Conservation (phyloP, 2,888 invertebrate species). For the Trissoscelio sp. region DNA sequence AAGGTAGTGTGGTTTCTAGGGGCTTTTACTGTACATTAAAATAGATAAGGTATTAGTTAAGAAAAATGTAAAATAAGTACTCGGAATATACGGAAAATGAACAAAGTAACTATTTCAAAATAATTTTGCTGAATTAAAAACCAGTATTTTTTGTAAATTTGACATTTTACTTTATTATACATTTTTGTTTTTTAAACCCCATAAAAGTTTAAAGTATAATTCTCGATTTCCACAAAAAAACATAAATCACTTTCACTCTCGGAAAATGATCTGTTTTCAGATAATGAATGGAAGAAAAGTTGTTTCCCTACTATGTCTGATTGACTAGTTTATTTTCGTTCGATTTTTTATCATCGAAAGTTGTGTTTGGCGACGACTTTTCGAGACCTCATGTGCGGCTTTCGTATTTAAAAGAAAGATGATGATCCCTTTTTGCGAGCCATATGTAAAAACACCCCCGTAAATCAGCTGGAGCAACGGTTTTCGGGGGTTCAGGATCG, state of each 20-base stretch:
- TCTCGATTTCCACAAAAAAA: background rate
- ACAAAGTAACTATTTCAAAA: too few relatives aligned
- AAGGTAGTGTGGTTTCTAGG: constrained; percentile 36
- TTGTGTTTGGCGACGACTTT: background rate
- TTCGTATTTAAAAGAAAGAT: constrained; percentile 18
- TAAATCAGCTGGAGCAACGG: constrained; percentile 44
- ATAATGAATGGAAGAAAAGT: constrained; percentile 18
- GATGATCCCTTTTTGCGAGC: constrained; percentile 52
- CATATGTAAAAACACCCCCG: constrained; percentile 67
- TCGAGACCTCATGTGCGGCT: background rate
- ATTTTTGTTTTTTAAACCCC: too few relatives aligned
- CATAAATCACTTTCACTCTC: constrained; percentile 2
- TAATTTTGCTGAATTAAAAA: too few relatives aligned
- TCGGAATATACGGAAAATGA: too few relatives aligned
- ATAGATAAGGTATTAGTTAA: constrained; percentile 26
- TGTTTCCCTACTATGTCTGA: background rate
- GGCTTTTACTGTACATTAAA: constrained; percentile 44
- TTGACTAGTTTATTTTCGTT: constrained; percentile 47
- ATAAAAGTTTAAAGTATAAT: too few relatives aligned
- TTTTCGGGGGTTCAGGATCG: constrained; percentile 52
- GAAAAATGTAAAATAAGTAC: too few relatives aligned
- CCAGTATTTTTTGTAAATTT: too few relatives aligned
- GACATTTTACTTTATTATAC: too few relatives aligned
- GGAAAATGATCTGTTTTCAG: constrained; percentile 16
- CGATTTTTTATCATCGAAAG: constrained; percentile 18